Conservation (phyloP, 2,113 vertebrate genomes). For the Hippotragus niger region DNA sequence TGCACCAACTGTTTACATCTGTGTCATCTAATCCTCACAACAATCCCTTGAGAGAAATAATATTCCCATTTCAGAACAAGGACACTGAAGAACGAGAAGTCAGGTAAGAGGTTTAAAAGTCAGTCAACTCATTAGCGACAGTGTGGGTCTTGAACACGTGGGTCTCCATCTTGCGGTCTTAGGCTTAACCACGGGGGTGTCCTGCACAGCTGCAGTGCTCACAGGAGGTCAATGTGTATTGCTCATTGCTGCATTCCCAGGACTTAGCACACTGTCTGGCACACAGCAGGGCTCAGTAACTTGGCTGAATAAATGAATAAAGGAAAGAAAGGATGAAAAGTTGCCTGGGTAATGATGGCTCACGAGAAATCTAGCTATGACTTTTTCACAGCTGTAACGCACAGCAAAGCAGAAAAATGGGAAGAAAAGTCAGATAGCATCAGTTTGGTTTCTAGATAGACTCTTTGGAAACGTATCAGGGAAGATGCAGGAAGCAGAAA, state of each 20-base stretch:
- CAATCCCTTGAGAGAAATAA: background rate
- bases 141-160: background rate
- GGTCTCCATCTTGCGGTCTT: too few species aligned
- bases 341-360: background rate
- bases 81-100: background rate
- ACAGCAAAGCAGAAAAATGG: background rate
- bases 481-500: background rate
- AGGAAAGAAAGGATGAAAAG: background rate
- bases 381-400: background rate
- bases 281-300: background rate
- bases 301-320: background rate
- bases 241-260: background rate
- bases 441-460: background rate
- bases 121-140: background rate
- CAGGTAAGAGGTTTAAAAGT: background rate
- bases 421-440: background rate
- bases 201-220: rapidly evolving
- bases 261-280: background rate
- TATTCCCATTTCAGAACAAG: background rate
- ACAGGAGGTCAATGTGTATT: rapidly evolving
- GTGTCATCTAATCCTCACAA: background rate
- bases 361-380: background rate
- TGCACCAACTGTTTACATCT: background rate
- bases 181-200: too few species aligned
- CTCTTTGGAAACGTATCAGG: background rate